These are phyloP conservation scores for Lithobates pipiens DNA, from an alignment of 2,797 vertebrate genomes.

Conservation along the genomic window DNA sequence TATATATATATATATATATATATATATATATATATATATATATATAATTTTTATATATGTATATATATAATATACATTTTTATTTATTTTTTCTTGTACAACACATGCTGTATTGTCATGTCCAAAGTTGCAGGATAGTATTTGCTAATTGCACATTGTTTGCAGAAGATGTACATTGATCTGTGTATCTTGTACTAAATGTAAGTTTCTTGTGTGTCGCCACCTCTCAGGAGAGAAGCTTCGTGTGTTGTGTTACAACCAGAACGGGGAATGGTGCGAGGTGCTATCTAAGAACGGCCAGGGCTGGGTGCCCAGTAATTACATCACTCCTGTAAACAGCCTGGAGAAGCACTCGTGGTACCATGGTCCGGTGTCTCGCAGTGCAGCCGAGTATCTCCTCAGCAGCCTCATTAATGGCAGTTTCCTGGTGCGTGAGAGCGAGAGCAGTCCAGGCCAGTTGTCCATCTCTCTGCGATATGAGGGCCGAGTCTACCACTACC, in stretches of 20 bases:
- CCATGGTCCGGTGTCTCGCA: constrained; percentile 96
- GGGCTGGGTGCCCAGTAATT: constrained; percentile 99
- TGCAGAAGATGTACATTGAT: too few species aligned
- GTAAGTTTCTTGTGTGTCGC: not conserved
- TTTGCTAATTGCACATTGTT: too few species aligned
- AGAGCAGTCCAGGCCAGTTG: constrained; percentile 97
- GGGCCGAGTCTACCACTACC: constrained; percentile 98
- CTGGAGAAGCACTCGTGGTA: constrained; percentile 99
- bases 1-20: too few species aligned
- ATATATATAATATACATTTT: too few species aligned
- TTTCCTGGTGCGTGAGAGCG: constrained; percentile 96
- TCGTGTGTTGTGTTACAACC: constrained; percentile 96
- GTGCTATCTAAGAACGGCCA: constrained; percentile 98
- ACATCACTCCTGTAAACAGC: constrained; percentile 98
- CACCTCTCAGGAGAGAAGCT: constrained; percentile 90
- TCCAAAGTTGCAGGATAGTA: too few species aligned
- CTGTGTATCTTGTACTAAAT: too few species aligned
- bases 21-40: too few species aligned
- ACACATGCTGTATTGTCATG: not conserved
- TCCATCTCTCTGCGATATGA: constrained; percentile 99
- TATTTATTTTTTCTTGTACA: too few species aligned
- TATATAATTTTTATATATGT: too few species aligned
- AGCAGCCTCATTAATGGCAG: constrained; percentile 98
- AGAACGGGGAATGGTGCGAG: constrained; percentile 99
- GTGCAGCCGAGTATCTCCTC: constrained; percentile 94